Evolutionary conservation across 2,888 invertebrate genomes (phyloP).

Genomic region (Aleiodes alternator): DNA sequence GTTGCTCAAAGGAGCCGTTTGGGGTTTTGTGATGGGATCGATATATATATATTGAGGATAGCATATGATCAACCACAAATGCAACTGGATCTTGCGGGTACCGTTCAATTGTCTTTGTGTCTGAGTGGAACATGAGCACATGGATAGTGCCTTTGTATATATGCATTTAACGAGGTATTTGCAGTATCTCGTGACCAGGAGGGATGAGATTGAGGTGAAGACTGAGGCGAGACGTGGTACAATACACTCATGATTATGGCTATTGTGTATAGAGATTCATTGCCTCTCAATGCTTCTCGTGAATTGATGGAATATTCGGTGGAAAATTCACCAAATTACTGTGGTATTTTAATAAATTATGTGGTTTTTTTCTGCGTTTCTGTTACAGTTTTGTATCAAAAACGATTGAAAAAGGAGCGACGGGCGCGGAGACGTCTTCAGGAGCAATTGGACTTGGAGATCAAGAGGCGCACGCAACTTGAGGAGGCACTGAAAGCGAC

Average conservation of each 20-base stretch:
- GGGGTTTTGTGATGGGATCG: conserved; percentile 44
- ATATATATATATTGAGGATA: conserved; percentile 45
- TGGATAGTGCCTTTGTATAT: conserved; percentile 32
- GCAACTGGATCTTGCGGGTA: conserved; percentile 46
- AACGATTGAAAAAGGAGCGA: conserved; percentile 91
- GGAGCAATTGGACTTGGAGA: conserved; percentile 88
- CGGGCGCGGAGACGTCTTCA: conserved; percentile 89
- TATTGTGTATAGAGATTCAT: conserved; percentile 41
- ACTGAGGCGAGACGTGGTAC: conserved; percentile 52
- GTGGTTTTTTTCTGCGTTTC: neutral
- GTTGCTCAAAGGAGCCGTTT: conserved; percentile 66
- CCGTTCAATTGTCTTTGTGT: conserved; percentile 43
- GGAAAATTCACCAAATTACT: too few relatives aligned
- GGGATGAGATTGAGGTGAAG: conserved; percentile 44
- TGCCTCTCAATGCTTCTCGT: neutral
- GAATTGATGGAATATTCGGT: conserved; percentile 5
- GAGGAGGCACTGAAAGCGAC: conserved; percentile 88
- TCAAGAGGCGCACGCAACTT: conserved; percentile 86
- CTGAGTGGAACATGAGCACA: conserved; percentile 41
- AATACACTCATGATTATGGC: conserved; percentile 45
- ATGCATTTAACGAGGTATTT: conserved; percentile 40
- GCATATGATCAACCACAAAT: conserved; percentile 47
- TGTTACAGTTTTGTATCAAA: conserved; percentile 89
- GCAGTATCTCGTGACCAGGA: conserved; percentile 46
- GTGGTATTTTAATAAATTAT: neutral